Conservation (phyloP, 30 jellyfish, hydroid and myxozoan species). For the Chironex yamaguchii region DNA sequence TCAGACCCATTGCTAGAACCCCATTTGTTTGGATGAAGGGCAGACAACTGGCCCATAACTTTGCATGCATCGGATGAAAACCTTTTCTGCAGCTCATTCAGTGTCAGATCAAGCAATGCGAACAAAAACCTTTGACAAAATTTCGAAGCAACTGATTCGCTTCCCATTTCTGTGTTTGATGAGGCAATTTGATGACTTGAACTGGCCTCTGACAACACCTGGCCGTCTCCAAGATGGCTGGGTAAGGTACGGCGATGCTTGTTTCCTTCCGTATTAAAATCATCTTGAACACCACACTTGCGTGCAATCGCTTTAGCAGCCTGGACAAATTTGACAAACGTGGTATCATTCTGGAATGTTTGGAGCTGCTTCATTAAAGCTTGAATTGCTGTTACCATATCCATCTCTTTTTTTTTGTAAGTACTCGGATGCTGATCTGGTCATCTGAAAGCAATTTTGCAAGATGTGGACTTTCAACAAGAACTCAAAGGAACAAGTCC, state of each 20-base stretch:
- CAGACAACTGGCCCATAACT: not conserved
- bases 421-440: constrained; percentile 42
- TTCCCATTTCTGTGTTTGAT: constrained; percentile 28
- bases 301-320: constrained; percentile 30
- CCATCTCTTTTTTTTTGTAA: constrained; percentile 35
- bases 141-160: constrained; percentile 21
- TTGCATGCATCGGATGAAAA: not conserved
- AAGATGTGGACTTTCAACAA: constrained; percentile 27
- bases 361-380: constrained; percentile 23
- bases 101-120: constrained; percentile 15
- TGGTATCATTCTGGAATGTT: constrained; percentile 27
- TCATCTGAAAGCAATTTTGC: constrained; percentile 16
- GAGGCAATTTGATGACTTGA: constrained; percentile 36
- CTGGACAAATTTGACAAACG: not conserved
- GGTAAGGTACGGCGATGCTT: constrained; percentile 43
- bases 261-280: not conserved
- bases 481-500: constrained; percentile 28
- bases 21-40: not conserved
- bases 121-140: constrained; percentile 5
- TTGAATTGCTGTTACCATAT: constrained; percentile 9
- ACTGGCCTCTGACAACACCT: constrained; percentile 25
- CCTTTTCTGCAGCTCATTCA: too few species aligned
- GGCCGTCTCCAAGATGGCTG: constrained; percentile 43
- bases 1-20: not conserved
- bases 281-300: constrained; percentile 16